Evolutionary conservation across 2,797 vertebrate species (phyloP), one percentile per base, ranked within the genome.

Genomic region (Limosa lapponica): DNA sequence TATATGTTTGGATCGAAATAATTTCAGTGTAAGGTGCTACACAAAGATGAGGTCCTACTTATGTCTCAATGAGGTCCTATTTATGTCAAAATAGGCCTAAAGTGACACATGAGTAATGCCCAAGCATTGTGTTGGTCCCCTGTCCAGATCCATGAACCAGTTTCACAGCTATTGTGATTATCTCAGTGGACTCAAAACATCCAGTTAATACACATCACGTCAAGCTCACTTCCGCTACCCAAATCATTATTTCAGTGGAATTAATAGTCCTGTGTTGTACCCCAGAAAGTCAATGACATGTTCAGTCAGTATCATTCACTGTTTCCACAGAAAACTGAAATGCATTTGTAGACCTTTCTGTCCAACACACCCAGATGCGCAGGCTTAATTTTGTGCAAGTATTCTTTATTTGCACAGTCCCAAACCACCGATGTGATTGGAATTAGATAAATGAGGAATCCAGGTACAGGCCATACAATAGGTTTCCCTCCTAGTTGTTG

Each of bases 391-490:
- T 67, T 86, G 65, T 82, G 55, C 51, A 72, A 65, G 36, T 75
- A 59, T 80, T 81, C 81, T 88, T 81, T 91, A 88, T 81, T 95
- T 93, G 51, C 66, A 65, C 16, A 70, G 69, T 90, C 66, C 55
- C n/a, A 72, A 62, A 58, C 30, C 39, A 52, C 73, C 30, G 25
- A 69, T 89, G 39, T 81, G 84, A 69, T 13, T 79, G 58, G 66
- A 79, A 69, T 83, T 37, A 93, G 72, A 83, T 72, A 93, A 92
- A 61, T 30, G n/a, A 91, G 58, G 89, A 89, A 74, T 91, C 54
- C 77, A 82, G 62, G 67, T 71, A 87, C 4, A 80, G 39, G 44
- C 69, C 25, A 13, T 78, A 55, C 30, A 72, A 16, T 34, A 82
- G 57, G 16, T 62, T 94, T 91, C 69, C 13, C 28, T 86, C 52